phyloP scores from a whole-genome alignment of 1,140 invertebrate genomes.

The Samia ricini region DNA sequence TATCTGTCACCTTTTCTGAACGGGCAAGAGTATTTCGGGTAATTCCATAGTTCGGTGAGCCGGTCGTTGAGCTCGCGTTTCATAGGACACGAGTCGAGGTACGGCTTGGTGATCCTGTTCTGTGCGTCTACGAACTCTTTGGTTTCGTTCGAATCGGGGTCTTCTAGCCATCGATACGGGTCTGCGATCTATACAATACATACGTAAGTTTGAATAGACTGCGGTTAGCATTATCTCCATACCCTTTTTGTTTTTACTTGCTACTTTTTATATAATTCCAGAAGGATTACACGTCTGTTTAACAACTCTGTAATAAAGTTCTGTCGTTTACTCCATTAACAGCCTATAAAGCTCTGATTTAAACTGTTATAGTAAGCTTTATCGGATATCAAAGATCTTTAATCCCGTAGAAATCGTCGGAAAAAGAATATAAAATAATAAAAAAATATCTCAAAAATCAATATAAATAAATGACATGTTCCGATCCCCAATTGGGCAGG shows the following conservation, averaged over 20 bases:
- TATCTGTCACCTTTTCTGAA: constrained; percentile 90
- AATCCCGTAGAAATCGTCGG: too few species aligned
- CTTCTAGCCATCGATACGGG: constrained; percentile 98
- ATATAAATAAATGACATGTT: too few species aligned
- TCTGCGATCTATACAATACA: constrained; percentile 84
- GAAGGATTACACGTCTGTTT: too few species aligned
- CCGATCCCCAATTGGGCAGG: too few species aligned
- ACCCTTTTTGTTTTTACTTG: background rate
- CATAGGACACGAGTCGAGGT: constrained; percentile 86
- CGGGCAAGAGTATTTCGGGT: constrained; percentile 95
- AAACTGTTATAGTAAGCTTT: too few species aligned
- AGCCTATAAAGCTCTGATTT: too few species aligned
- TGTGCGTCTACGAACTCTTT: constrained; percentile 94
- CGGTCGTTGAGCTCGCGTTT: constrained; percentile 86
- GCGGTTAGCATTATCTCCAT: background rate
- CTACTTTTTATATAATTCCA: background rate
- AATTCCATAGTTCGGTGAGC: constrained; percentile 96
- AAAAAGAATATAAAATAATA: too few species aligned
- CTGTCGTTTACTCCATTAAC: too few species aligned
- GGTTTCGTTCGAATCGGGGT: constrained; percentile 95
- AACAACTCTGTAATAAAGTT: too few species aligned
- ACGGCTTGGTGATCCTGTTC: constrained; percentile 93
- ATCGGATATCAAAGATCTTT: too few species aligned
- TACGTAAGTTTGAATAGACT: background rate
- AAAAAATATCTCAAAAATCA: too few species aligned